These are phyloP conservation scores for Paralichthys olivaceus DNA, from an alignment of 2,113 vertebrate genomes.

Conservation along the genomic window DNA sequence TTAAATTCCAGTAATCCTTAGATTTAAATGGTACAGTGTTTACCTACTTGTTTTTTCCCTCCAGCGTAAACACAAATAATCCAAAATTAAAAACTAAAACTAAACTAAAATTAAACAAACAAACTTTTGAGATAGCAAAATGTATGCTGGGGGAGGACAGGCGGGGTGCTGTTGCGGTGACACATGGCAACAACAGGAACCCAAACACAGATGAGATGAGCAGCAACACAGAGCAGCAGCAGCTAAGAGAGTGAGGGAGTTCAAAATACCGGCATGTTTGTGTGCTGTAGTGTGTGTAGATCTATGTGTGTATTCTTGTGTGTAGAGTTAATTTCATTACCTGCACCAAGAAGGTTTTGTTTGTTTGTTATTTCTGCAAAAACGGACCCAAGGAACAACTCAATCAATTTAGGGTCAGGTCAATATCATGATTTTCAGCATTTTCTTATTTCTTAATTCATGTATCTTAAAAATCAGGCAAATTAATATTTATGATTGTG, in stretches of 20 bases:
- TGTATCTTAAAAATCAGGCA: no score
- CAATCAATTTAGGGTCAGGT: no score
- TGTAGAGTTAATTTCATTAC: no score
- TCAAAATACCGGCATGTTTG: neutral
- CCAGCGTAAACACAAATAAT: constrained; percentile 5
- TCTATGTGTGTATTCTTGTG: neutral
- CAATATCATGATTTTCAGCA: no score
- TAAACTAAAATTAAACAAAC: neutral
- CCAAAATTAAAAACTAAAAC: neutral
- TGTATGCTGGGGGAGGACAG: neutral
- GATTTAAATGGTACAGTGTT: neutral
- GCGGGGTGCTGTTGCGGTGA: constrained; percentile 44
- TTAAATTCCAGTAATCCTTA: no score
- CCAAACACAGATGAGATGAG: constrained; percentile 45
- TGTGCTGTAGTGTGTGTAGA: neutral
- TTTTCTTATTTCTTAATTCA: no score
- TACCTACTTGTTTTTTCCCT: constrained; percentile 31
- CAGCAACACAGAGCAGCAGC: constrained; percentile 70
- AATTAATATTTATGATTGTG: no score
- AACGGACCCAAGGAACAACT: no score
- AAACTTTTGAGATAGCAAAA: neutral
- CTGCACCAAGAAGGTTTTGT: no score
- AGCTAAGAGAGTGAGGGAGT: constrained; percentile 19
- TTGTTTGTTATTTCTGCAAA: no score
- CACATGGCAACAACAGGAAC: constrained; percentile 55